Evolutionary conservation across 2,113 vertebrate species (phyloP).

Genomic region (Corythornis vintsioides): DNA sequence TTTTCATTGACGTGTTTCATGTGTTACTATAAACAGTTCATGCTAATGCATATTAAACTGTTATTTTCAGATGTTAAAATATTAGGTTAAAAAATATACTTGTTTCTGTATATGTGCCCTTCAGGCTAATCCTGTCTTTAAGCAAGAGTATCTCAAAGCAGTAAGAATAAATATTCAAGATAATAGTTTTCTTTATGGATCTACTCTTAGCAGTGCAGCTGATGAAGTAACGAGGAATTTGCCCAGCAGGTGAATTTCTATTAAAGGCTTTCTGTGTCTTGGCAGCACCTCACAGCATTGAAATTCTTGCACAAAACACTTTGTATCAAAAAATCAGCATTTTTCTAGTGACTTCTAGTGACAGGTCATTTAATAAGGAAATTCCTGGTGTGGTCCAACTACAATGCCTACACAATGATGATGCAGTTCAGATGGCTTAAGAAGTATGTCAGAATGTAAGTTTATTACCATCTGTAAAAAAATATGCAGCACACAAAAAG

Average conservation of each 20-base stretch:
- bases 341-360: background rate
- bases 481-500: background rate
- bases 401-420: background rate
- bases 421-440: background rate
- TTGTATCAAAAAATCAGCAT: background rate
- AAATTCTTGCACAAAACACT: constrained; percentile 5
- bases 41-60: background rate
- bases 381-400: background rate
- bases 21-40: background rate
- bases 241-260: constrained; percentile 37
- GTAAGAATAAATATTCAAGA: background rate
- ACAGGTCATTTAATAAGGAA: background rate
- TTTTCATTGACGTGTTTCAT: background rate
- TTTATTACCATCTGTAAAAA: background rate
- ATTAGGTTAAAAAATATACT: background rate
- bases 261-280: constrained; percentile 11
- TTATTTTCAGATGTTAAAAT: background rate
- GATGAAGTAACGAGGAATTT: constrained; percentile 15
- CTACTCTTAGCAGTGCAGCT: background rate
- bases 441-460: background rate
- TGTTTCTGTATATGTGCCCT: background rate
- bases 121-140: background rate
- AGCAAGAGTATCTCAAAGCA: background rate
- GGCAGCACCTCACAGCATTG: background rate
- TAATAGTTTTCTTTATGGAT: constrained; percentile 1